phyloP scores from a whole-genome alignment of 2,888 invertebrate genomes.

The Zygogramma bicolorata region DNA sequence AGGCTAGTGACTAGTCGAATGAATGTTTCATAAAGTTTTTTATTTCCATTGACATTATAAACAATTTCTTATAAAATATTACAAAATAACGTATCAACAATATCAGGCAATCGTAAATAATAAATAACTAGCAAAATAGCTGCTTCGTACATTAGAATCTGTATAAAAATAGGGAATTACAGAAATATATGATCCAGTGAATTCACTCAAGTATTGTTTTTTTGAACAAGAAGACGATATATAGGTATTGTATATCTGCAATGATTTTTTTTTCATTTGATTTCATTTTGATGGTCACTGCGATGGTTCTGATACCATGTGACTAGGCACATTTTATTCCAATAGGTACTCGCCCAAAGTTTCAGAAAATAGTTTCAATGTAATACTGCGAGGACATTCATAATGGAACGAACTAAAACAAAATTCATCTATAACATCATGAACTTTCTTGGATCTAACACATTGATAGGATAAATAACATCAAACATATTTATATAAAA shows the following conservation, averaged over 20 bases:
- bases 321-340: neutral
- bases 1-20: neutral
- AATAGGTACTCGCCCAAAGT: neutral
- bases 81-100: conserved; percentile 31
- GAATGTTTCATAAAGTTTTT: neutral
- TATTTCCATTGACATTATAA: neutral
- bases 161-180: conserved; percentile 17
- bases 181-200: conserved; percentile 6
- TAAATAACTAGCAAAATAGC: conserved; percentile 27
- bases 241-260: neutral
- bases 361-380: neutral
- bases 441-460: neutral
- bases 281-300: neutral
- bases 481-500: neutral
- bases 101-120: conserved; percentile 14
- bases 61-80: conserved; percentile 30
- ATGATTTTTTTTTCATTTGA: neutral
- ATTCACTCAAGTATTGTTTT: neutral
- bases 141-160: conserved; percentile 23
- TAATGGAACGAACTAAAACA: neutral
- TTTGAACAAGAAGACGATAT: neutral
- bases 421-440: neutral
- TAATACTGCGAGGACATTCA: neutral
- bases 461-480: neutral
- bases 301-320: neutral